Base-by-base conservation (phyloP, 92 coral and sea anemone genomes). In the Heliopora coerulea region DNA sequence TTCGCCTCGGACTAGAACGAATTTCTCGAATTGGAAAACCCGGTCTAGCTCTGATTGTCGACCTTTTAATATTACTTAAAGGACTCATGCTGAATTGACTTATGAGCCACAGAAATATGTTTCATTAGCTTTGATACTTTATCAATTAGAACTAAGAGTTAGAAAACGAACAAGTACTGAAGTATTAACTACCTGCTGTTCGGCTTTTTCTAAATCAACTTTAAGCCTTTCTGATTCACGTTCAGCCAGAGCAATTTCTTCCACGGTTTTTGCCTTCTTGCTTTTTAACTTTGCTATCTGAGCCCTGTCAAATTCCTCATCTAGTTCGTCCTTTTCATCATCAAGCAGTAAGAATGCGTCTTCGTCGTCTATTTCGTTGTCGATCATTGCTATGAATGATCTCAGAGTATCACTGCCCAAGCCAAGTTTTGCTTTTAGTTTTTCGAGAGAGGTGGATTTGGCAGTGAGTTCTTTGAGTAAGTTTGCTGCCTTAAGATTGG, bases 351-450 rank as follows among this genome's bases (percentile, higher is more conserved):
- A 79, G 25, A 85, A 84, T 27, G 70, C 70, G 72, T 95, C 99
- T 15, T 95, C 99, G 14, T 90, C 96, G 24, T 90, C 99, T 39
- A 95, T 95, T 50, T 95, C 99, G 72, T 87, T 90, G 60, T 90
- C 96, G 52, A 95, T 95, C 72, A 95, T 66, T 10, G 95, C 99
- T 6, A 91, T 86, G 37, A 95, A 95, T 13, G 99, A 96, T 54
- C 89, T 88, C 19, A 95, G 75, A 1, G 99, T 90, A 19, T 82
- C 72, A 68, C 99, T 95, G 0, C 99, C 99, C 65, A 95, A 84
- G 40, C 99, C 99, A 25, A 95, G 95, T 49, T 90, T 95, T 8
- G 99, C 96, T 39, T 95, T 95, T 15, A 95, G 91, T 48, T 90
- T 95, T 81, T 95, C 99, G 11, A 88, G 85, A 15, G 78, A 61